Conservation (phyloP, 1,140 invertebrate species). For the Pogonomyrmex californicus region DNA sequence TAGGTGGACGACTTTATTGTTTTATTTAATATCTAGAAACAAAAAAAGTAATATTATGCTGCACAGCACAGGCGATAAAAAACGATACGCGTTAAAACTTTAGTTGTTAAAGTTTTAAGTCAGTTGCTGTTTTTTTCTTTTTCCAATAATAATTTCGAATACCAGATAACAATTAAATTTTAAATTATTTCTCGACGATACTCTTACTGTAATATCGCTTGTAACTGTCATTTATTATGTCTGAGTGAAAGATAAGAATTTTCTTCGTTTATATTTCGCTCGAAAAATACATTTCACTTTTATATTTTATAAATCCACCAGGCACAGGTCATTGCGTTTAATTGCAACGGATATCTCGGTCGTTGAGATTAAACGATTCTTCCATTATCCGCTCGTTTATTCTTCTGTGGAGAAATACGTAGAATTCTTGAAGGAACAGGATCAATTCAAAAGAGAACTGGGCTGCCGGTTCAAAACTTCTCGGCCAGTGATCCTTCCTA, state of each 20-base stretch:
- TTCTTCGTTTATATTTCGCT: conserved; percentile 10
- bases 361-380: conserved; percentile 1
- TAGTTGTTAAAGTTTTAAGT: background rate
- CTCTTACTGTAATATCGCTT: background rate
- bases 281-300: conserved; percentile 15
- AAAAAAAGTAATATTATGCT: background rate
- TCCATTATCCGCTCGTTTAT: conserved; percentile 17
- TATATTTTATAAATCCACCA: background rate
- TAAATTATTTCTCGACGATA: background rate
- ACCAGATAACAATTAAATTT: background rate
- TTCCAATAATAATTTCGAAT: conserved; percentile 4
- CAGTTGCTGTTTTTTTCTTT: background rate
- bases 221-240: conserved; percentile 14
- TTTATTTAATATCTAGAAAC: background rate
- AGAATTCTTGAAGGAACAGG: conserved; percentile 16
- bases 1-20: background rate
- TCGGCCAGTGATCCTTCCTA: background rate
- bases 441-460: background rate
- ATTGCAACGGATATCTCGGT: conserved; percentile 29
- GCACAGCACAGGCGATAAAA: no score
- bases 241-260: background rate
- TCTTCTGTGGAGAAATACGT: conserved; percentile 3
- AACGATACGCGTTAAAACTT: background rate
- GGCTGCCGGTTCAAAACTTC: background rate
- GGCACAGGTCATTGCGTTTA: conserved; percentile 13